Conservation (phyloP, 2,888 invertebrate species). For the Aleiodes testaceus region DNA sequence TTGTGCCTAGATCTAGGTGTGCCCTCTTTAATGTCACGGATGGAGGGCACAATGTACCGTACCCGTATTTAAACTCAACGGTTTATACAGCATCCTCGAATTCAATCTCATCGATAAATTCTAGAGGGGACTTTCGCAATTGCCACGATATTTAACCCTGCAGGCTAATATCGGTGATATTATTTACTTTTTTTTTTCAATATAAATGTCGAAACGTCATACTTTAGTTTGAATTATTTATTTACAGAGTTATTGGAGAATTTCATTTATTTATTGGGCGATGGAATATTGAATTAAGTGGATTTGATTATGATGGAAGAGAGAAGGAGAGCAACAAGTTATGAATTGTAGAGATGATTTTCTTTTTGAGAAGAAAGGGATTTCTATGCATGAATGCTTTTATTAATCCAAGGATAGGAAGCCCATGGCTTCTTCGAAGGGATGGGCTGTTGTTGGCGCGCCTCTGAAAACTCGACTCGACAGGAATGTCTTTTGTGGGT, state of each 20-base stretch:
- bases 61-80: constrained; percentile 22
- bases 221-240: constrained; percentile 20
- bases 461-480: constrained; percentile 53
- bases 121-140: constrained; percentile 34
- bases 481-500: constrained; percentile 56
- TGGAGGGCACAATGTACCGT: constrained; percentile 40
- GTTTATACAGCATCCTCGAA: constrained; percentile 28
- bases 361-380: too few relatives aligned
- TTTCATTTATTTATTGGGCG: background rate
- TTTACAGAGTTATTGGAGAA: too few relatives aligned
- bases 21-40: constrained; percentile 56
- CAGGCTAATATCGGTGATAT: constrained; percentile 18
- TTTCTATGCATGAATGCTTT: too few relatives aligned
- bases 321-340: background rate
- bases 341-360: background rate
- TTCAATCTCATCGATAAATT: constrained; percentile 44
- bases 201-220: constrained; percentile 34
- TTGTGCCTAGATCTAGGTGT: constrained; percentile 56
- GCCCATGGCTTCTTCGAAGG: constrained; percentile 16
- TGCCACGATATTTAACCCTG: constrained; percentile 42
- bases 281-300: background rate
- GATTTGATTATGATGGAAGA: too few relatives aligned
- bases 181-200: background rate
- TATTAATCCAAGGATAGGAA: constrained; percentile 26
- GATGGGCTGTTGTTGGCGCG: constrained; percentile 49